Evolutionary conservation across 2,113 vertebrate species (phyloP), one percentile per base, ranked within the genome.

Genomic region (Siphamia tubifer): DNA sequence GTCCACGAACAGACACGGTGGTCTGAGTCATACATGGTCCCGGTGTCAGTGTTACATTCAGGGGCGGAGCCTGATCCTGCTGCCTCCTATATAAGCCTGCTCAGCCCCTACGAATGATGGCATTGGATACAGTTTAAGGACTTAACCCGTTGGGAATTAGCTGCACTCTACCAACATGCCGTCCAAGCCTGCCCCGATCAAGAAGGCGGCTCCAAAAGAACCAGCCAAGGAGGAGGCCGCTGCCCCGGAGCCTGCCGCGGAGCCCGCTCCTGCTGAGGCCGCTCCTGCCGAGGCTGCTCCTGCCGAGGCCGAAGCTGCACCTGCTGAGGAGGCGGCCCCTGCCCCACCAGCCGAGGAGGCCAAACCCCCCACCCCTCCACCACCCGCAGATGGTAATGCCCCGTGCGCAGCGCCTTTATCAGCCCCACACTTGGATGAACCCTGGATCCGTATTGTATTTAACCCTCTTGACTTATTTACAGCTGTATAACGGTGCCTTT

Each of bases 171-270:
- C 61, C 85, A 87, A 42, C 76, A 88, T 92, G 92, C 91, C 87
- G 75, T 69, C 81, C 35, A 70, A 79, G 82, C 88, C 92, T 63
- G 86, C 79, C 74, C 74, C 92, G 0, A 90, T 91, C 75, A 91
- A 92, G 86, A 92, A 91, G 86, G 87, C 90, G 79, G 85, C 85
- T 9, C 73, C 66, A 53, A 87, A 89, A 65, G 79, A 85, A 73
- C 81, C 79, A 25, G 81, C 79, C 67, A 86, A 85, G 45, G 64
- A 55, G 30, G 0, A 74, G 77, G 74, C 49, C 10, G 74, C 62
- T 4, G 71, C 60, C 13, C 54, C 69, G 0, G 85, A 44, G 1
- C 74, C 87, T 0, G 86, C 48, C 0, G 64, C 87, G 0, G 86
- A 61, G 3, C 61, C 86, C 4, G 85, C 72, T 11, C 82, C 73